Evolutionary conservation across 2,888 invertebrate genomes (phyloP).

Genomic region (Hartigia nigra): DNA sequence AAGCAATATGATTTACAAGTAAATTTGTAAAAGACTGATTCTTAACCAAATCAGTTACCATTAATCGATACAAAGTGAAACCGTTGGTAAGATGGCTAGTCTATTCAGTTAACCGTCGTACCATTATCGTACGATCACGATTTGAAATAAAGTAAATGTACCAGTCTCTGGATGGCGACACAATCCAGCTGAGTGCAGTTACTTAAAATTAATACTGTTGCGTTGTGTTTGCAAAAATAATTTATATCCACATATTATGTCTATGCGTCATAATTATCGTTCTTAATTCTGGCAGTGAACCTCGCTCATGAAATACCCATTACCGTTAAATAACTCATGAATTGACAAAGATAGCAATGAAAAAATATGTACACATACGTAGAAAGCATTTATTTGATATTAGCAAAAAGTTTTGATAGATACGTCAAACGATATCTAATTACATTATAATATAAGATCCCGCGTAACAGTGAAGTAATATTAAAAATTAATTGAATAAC

Average conservation of each 20-base stretch:
- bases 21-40: neutral
- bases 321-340: neutral
- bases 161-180: neutral
- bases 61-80: neutral
- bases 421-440: neutral
- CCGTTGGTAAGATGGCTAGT: neutral
- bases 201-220: neutral
- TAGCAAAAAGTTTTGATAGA: neutral
- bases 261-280: neutral
- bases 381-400: neutral
- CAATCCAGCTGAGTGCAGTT: neutral
- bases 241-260: neutral
- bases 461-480: neutral
- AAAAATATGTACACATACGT: neutral
- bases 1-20: neutral
- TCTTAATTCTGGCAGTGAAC: neutral
- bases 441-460: neutral
- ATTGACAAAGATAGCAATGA: neutral
- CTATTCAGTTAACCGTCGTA: neutral
- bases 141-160: neutral
- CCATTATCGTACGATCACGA: neutral
- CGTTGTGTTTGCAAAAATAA: neutral
- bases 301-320: no score
- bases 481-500: neutral
- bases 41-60: neutral